These are phyloP conservation scores for Sardinella longiceps DNA, from an alignment of 2,797 vertebrate species.

Conservation along the genomic window DNA sequence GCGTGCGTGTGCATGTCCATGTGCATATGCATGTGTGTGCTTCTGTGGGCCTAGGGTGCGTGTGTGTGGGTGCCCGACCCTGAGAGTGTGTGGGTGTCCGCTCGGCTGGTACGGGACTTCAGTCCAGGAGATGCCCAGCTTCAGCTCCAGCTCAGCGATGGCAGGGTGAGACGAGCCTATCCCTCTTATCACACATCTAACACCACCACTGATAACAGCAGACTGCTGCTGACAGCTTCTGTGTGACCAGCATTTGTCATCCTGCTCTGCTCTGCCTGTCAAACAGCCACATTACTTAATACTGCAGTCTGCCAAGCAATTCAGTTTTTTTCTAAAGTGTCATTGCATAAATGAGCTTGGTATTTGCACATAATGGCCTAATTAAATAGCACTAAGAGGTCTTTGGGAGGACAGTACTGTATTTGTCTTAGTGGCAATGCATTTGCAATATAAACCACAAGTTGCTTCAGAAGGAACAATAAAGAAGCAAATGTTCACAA, in stretches of 20 bases:
- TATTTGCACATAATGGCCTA: background rate
- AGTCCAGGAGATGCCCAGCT: conserved; percentile 67
- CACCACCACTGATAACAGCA: background rate
- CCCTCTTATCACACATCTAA: conserved; percentile 7
- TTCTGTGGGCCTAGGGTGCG: conserved; percentile 65
- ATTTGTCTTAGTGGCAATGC: background rate
- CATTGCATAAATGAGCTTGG: background rate
- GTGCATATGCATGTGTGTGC: conserved; percentile 34
- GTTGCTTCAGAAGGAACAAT: background rate
- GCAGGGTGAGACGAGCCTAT: conserved; percentile 65
- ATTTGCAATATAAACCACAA: background rate
- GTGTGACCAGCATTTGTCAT: background rate
- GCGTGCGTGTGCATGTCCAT: background rate
- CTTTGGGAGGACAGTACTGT: background rate
- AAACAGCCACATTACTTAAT: background rate
- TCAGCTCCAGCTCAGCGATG: conserved; percentile 69
- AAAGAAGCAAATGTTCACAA: too few species aligned
- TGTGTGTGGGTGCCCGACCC: conserved; percentile 80
- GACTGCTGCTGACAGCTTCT: background rate
- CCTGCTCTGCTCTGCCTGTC: background rate
- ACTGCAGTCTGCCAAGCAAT: background rate
- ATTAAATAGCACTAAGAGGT: background rate
- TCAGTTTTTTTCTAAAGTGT: background rate
- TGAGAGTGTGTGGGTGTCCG: conserved; percentile 76
- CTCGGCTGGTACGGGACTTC: conserved; percentile 72